A percentile compares a stretch with the other conserved stretches of the same genome.
phyloP scores from a whole-genome alignment of 2,888 invertebrate genomes.

The Lamellibrachia columna region DNA sequence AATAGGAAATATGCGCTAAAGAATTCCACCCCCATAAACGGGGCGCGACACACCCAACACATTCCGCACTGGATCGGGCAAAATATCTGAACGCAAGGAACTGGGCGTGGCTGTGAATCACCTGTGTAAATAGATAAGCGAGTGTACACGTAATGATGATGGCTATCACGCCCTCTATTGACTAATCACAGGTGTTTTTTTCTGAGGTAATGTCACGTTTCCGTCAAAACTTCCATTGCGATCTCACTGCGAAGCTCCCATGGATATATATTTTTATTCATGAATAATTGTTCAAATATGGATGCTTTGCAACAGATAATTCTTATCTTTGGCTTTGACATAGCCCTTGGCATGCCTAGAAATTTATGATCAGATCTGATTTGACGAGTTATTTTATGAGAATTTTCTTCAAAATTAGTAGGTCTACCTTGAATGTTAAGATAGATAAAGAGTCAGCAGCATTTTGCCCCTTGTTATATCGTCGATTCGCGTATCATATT shows the following conservation, averaged over 20 bases:
- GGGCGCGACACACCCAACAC: neutral
- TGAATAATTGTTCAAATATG: neutral
- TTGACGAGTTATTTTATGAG: neutral
- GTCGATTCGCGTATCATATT: too few relatives aligned
- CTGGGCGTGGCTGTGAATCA: neutral
- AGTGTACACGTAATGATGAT: neutral
- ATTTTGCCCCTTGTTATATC: too few relatives aligned
- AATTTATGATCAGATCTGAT: neutral
- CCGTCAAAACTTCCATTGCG: neutral
- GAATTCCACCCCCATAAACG: neutral
- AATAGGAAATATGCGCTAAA: neutral
- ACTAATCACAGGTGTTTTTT: neutral
- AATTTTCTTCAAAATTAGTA: neutral
- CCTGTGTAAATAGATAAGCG: neutral
- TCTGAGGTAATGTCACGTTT: neutral
- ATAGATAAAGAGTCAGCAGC: too few relatives aligned
- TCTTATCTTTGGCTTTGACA: neutral
- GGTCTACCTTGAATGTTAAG: too few relatives aligned
- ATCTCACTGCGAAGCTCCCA: neutral
- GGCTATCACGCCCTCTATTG: neutral
- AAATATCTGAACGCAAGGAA: neutral
- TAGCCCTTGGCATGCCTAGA: neutral
- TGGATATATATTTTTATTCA: neutral
- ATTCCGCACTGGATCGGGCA: neutral
- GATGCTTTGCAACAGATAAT: neutral